Conservation (phyloP, 2,888 invertebrate genomes). For the Caenorhabditis becei region DNA sequence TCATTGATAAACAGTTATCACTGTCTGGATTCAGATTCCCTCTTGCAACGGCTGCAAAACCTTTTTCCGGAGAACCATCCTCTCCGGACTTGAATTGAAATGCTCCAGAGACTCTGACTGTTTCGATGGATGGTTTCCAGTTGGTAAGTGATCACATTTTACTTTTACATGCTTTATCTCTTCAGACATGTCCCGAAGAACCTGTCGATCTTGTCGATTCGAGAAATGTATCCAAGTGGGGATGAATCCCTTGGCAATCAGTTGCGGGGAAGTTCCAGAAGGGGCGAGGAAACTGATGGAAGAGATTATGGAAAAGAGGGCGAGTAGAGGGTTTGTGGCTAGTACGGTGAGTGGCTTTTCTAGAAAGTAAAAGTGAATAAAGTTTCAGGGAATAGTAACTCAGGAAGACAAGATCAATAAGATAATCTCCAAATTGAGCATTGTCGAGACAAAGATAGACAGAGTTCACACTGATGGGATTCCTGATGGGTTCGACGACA, state of each 20-base stretch:
- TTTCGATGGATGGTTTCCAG: slow-evolving; percentile 23
- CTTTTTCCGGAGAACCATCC: slow-evolving; percentile 35
- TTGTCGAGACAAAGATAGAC: slow-evolving; percentile 48
- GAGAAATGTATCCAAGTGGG: slow-evolving; percentile 31
- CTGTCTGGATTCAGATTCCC: slow-evolving; percentile 41
- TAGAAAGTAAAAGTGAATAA: not conserved
- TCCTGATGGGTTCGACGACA: slow-evolving; percentile 20
- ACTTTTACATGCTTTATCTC: not conserved
- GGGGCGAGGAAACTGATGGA: not conserved
- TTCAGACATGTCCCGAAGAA: slow-evolving; percentile 19
- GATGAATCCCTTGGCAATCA: slow-evolving; percentile 23
- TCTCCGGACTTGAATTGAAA: slow-evolving; percentile 11
- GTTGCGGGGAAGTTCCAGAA: not conserved
- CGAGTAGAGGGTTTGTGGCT: not conserved
- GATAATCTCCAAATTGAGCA: slow-evolving; percentile 44
- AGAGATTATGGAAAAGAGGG: not conserved
- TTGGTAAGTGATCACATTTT: not conserved
- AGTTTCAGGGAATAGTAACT: not conserved
- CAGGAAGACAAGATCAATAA: slow-evolving; percentile 21
- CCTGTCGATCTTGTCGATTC: slow-evolving; percentile 49
- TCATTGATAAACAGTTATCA: not conserved
- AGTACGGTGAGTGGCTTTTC: not conserved
- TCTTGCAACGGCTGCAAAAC: slow-evolving; percentile 63
- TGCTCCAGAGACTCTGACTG: slow-evolving; percentile 14
- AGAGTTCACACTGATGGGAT: slow-evolving; percentile 17